Evolutionary conservation across 2,113 vertebrate species (phyloP).

Genomic region (Oenanthe oenanthe): DNA sequence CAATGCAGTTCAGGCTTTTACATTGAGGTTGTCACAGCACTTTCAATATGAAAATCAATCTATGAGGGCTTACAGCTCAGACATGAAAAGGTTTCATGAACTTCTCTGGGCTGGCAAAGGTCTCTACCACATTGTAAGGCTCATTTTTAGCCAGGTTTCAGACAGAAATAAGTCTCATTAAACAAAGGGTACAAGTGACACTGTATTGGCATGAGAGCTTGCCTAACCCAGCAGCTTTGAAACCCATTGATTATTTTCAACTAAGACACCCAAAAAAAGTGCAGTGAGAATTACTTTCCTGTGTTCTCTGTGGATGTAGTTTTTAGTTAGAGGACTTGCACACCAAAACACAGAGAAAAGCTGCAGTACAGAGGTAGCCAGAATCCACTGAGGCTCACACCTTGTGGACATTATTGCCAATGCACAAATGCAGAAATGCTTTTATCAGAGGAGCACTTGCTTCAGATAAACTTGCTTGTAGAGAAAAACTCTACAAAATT

Average conservation of each 20-base stretch:
- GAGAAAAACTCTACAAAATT: not conserved
- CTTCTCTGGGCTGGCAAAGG: not conserved
- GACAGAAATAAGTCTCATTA: not conserved
- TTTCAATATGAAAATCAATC: slow-evolving; percentile 26
- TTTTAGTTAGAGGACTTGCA: not conserved
- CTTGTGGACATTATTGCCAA: fast-evolving
- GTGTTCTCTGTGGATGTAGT: fast-evolving
- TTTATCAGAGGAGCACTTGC: not conserved
- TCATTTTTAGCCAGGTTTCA: not conserved
- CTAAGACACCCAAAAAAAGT: not conserved
- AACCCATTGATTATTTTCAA: not conserved
- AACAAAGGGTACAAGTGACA: not conserved
- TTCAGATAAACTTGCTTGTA: not conserved
- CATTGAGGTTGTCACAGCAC: slow-evolving; percentile 29
- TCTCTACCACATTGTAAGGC: not conserved
- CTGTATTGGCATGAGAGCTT: not conserved
- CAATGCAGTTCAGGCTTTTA: not conserved
- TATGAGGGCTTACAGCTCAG: slow-evolving; percentile 4
- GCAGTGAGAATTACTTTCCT: not conserved
- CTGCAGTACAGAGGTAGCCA: not conserved
- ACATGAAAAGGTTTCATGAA: slow-evolving; percentile 5
- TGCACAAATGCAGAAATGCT: not conserved
- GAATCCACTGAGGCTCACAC: not conserved
- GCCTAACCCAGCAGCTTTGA: not conserved
- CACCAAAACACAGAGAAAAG: not conserved